These are phyloP conservation scores for Scrobipalpa atriplicella DNA, from an alignment of 2,888 invertebrate species.

Conservation along the genomic window DNA sequence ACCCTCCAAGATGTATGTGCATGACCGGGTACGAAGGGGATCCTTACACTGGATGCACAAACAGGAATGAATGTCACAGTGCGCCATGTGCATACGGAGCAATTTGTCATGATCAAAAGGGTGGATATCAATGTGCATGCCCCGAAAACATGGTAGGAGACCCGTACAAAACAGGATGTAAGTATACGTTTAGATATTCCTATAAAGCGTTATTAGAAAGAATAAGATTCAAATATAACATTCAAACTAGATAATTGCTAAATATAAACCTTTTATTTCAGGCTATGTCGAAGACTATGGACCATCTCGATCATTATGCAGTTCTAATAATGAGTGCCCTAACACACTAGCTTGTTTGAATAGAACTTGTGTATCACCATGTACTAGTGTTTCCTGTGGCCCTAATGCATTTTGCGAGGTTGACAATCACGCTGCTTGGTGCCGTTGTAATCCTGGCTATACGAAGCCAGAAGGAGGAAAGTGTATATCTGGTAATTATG, in stretches of 20 bases:
- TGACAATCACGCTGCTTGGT: slow-evolving; percentile 94
- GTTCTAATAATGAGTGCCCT: slow-evolving; percentile 89
- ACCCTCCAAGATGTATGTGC: slow-evolving; percentile 95
- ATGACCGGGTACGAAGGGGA: slow-evolving; percentile 93
- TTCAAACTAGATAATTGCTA: background rate
- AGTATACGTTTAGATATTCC: slow-evolving; percentile 50
- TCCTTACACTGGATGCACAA: slow-evolving; percentile 91
- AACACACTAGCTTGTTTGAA: slow-evolving; percentile 90
- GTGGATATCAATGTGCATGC: slow-evolving; percentile 93
- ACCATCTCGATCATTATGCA: slow-evolving; percentile 85
- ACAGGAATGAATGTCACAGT: slow-evolving; percentile 93
- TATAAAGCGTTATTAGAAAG: background rate
- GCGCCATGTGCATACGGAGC: slow-evolving; percentile 95
- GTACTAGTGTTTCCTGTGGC: slow-evolving; percentile 90
- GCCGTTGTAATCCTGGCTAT: slow-evolving; percentile 92
- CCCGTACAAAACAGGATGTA: slow-evolving; percentile 92
- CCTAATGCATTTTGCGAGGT: slow-evolving; percentile 94
- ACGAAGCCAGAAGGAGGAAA: slow-evolving; percentile 90
- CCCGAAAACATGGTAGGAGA: slow-evolving; percentile 92
- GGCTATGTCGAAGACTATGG: slow-evolving; percentile 60
- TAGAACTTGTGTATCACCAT: slow-evolving; percentile 91
- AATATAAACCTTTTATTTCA: slow-evolving; percentile 40
- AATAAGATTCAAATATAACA: background rate
- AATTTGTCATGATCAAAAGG: slow-evolving; percentile 93
- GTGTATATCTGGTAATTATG: slow-evolving; percentile 88